These are phyloP conservation scores for Sinella curviseta DNA, from an alignment of 1,140 invertebrate species.

Conservation along the genomic window DNA sequence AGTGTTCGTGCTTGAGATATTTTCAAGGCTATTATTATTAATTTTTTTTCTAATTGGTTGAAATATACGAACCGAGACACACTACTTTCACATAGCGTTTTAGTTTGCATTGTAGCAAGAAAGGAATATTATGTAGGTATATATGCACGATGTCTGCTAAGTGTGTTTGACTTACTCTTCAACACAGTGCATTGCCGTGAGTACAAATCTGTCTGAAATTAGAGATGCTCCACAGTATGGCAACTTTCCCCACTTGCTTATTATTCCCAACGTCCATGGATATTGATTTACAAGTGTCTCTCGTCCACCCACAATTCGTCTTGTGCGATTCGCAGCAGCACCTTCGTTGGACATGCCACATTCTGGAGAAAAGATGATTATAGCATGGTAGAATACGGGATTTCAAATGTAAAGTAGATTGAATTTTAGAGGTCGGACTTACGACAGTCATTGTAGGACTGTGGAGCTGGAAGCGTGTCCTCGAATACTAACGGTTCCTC, in stretches of 20 bases:
- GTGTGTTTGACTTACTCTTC: constrained; percentile 36
- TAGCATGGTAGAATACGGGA: no score
- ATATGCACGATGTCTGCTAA: neutral
- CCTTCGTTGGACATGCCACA: constrained; percentile 35
- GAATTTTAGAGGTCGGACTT: neutral
- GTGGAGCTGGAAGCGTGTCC: constrained; percentile 20
- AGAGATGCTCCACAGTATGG: constrained; percentile 49
- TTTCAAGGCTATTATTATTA: no score
- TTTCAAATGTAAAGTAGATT: neutral
- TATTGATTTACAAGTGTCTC: constrained; percentile 76
- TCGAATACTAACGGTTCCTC: neutral
- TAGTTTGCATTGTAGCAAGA: no score
- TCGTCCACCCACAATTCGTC: constrained; percentile 63
- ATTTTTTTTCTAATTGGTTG: no score
- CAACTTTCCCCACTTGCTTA: constrained; percentile 29
- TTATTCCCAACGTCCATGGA: constrained; percentile 44
- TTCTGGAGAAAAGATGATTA: constrained; percentile 9
- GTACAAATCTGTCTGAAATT: constrained; percentile 46
- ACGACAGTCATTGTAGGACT: neutral
- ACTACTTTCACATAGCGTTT: no score
- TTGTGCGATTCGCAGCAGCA: constrained; percentile 28
- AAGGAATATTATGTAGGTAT: no score
- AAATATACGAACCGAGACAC: no score
- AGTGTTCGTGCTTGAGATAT: no score
- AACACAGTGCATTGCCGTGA: constrained; percentile 48